Conservation (phyloP, 2,113 vertebrate species). For the Lycocorax pyrrhopterus region DNA sequence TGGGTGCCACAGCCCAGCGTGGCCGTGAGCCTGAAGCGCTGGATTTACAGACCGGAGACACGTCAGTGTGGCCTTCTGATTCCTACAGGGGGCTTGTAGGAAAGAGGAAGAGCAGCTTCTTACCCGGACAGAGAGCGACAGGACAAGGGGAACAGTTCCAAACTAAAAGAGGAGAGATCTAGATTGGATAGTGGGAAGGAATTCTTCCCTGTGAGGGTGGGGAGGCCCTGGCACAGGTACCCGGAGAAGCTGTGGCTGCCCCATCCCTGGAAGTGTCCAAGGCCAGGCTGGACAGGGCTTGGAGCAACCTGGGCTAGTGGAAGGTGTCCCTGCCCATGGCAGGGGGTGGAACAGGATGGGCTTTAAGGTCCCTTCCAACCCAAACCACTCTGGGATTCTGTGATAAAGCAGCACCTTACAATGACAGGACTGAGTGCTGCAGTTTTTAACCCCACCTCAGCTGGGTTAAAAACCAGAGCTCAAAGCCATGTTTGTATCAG, state of each 20-base stretch:
- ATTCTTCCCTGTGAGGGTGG: not conserved
- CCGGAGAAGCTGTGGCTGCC: not conserved
- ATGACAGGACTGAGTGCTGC: not conserved
- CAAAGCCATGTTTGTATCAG: not conserved
- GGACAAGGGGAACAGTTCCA: not conserved
- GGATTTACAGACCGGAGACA: not conserved
- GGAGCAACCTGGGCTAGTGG: accelerated
- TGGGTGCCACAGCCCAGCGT: not conserved
- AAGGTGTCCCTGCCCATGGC: not conserved
- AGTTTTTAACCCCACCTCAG: not conserved
- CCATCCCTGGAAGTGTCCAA: not conserved
- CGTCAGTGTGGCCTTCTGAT: not conserved
- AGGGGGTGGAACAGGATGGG: accelerated
- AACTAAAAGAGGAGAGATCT: not conserved
- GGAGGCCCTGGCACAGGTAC: not conserved
- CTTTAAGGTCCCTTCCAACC: not conserved
- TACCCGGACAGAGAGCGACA: not conserved
- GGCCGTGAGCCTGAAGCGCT: not conserved
- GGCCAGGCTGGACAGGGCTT: accelerated
- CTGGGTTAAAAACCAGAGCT: not conserved
- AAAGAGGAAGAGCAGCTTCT: not conserved
- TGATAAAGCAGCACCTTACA: not conserved
- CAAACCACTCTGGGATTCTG: not conserved
- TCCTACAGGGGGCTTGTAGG: not conserved
- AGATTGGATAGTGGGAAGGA: too few species aligned